Evolutionary conservation across 2,113 vertebrate genomes (phyloP).

Genomic region (Callipepla californica): DNA sequence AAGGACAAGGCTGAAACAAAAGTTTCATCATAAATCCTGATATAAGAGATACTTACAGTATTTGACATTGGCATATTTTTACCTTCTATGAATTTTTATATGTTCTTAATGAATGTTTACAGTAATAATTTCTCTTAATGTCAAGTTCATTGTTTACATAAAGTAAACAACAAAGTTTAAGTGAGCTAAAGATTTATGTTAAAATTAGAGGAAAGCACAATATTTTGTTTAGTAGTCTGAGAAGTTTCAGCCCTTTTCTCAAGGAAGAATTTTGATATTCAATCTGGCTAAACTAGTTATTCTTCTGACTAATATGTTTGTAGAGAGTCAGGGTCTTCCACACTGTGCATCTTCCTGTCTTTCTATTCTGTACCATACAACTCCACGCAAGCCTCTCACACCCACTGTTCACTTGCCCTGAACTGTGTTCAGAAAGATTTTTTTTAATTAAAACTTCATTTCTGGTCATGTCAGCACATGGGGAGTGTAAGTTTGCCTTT

Average conservation of each 20-base stretch:
- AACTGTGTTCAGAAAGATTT: neutral
- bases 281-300: neutral
- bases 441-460: neutral
- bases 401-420: neutral
- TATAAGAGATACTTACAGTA: neutral
- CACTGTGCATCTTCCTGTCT: neutral
- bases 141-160: neutral
- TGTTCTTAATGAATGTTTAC: neutral
- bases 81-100: neutral
- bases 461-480: neutral
- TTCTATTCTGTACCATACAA: neutral
- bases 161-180: neutral
- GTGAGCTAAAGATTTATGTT: neutral
- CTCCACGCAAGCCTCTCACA: neutral
- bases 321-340: neutral
- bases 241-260: neutral
- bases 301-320: neutral
- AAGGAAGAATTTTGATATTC: neutral
- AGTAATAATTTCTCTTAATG: neutral
- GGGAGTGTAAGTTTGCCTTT: neutral
- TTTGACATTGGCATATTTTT: neutral
- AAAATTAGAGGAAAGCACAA: neutral
- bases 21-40: neutral
- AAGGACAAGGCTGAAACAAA: constrained; percentile 51
- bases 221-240: neutral